These are phyloP conservation scores for Diadema setosum DNA, from an alignment of 35 echinoderm and acorn worm species.

Conservation along the genomic window DNA sequence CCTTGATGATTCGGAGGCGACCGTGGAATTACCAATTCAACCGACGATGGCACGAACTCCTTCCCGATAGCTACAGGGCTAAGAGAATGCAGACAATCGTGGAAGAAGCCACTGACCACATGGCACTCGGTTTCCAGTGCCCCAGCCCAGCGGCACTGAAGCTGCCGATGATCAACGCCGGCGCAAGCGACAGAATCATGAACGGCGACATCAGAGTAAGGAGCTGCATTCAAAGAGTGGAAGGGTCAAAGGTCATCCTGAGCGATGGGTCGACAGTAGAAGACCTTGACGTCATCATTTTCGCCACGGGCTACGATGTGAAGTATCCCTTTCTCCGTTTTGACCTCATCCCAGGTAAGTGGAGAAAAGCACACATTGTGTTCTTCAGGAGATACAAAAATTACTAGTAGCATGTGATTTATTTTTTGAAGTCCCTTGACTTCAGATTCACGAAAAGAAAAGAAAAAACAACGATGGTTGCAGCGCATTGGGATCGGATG, in stretches of 20 bases:
- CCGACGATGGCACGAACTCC: no score
- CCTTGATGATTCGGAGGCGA: no score
- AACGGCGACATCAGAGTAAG: constrained; percentile 22
- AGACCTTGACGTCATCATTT: constrained; percentile 40
- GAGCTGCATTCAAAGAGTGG: constrained; percentile 12
- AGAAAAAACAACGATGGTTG: no score
- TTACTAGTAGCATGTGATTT: no score
- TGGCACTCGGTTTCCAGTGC: constrained; percentile 2
- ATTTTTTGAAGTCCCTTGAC: no score
- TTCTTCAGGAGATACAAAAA: no score
- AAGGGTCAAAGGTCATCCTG: constrained; percentile 8
- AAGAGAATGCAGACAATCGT: not conserved
- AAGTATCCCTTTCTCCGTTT: constrained; percentile 37
- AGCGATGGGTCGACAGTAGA: constrained; percentile 26
- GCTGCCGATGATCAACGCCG: constrained; percentile 41
- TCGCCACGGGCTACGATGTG: constrained; percentile 59
- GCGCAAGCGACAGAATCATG: constrained; percentile 14
- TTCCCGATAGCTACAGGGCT: no score
- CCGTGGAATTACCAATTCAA: no score
- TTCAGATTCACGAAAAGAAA: no score
- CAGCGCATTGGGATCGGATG: no score
- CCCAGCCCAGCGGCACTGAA: not conserved
- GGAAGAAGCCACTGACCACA: not conserved
- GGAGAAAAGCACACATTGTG: no score
- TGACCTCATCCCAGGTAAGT: constrained; percentile 36